These are phyloP conservation scores for Sipunculus nudus DNA, from an alignment of 2,888 invertebrate species.

Conservation along the genomic window DNA sequence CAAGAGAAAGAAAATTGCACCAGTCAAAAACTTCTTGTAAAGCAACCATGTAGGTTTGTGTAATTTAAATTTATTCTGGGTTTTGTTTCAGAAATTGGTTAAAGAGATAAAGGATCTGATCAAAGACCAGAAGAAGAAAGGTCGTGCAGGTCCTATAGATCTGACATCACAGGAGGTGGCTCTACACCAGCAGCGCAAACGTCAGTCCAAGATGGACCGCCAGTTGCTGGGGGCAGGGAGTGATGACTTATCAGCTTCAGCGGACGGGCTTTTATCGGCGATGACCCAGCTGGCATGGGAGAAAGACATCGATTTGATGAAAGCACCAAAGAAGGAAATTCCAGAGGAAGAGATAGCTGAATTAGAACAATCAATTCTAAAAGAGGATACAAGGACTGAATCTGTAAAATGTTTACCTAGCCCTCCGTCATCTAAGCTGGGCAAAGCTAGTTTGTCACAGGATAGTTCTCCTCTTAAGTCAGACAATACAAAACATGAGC, in stretches of 20 bases:
- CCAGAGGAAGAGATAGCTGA: not conserved
- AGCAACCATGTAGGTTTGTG: too few relatives aligned
- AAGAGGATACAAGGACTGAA: too few relatives aligned
- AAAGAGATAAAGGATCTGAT: slow-evolving; percentile 54
- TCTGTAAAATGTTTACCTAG: too few relatives aligned
- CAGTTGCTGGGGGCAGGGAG: too few relatives aligned
- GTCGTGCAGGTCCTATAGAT: slow-evolving; percentile 41
- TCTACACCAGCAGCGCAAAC: slow-evolving; percentile 13
- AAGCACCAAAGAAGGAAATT: slow-evolving; percentile 4
- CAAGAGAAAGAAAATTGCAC: too few relatives aligned
- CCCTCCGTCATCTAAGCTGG: too few relatives aligned
- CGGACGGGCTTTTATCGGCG: slow-evolving; percentile 45
- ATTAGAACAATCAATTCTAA: too few relatives aligned
- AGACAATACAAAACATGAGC: too few relatives aligned
- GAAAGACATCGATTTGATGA: slow-evolving; percentile 73
- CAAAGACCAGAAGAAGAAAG: slow-evolving; percentile 46
- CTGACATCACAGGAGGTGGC: slow-evolving; percentile 20
- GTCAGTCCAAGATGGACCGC: slow-evolving; percentile 13
- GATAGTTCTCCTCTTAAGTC: too few relatives aligned
- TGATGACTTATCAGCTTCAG: not conserved
- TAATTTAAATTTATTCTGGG: too few relatives aligned
- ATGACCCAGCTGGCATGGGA: slow-evolving; percentile 77
- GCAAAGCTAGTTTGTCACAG: too few relatives aligned
- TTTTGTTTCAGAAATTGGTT: slow-evolving; percentile 54
- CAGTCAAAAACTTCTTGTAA: too few relatives aligned